Percentiles rank a stretch among this genome's conserved stretches.
phyloP scores from a whole-genome alignment of 2,888 invertebrate genomes.

The Allophyes oxyacanthae region DNA sequence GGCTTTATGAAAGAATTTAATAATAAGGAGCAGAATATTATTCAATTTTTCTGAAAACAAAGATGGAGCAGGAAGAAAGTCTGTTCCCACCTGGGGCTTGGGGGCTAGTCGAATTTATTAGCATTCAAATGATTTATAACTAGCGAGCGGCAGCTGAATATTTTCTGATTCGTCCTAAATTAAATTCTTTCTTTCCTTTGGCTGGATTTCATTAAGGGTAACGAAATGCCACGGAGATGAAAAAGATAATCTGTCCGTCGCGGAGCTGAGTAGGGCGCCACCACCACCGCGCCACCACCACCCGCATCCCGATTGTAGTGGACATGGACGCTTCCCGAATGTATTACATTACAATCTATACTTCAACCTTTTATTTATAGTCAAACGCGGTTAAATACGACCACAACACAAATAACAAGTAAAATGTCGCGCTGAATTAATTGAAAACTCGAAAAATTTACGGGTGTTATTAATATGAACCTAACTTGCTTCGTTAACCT shows the following conservation, averaged over 20 bases:
- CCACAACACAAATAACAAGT: slow-evolving; percentile 11
- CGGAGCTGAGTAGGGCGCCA: slow-evolving; percentile 27
- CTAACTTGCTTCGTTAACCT: slow-evolving; percentile 10
- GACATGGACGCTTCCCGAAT: slow-evolving; percentile 12
- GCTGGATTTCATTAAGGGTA: slow-evolving; percentile 87
- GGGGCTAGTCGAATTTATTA: slow-evolving; percentile 88
- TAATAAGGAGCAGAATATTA: slow-evolving; percentile 86
- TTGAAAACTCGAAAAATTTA: slow-evolving; percentile 7
- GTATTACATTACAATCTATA: slow-evolving; percentile 6
- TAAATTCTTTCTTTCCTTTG: slow-evolving; percentile 89
- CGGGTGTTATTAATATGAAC: slow-evolving; percentile 2
- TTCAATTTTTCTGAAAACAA: slow-evolving; percentile 85
- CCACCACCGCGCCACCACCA: slow-evolving; percentile 14
- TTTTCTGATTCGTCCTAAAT: slow-evolving; percentile 89
- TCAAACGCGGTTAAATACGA: background rate
- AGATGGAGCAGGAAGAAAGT: slow-evolving; percentile 84
- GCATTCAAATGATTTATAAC: slow-evolving; percentile 90
- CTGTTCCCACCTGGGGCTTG: slow-evolving; percentile 84
- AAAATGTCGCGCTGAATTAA: slow-evolving; percentile 7
- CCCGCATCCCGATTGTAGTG: slow-evolving; percentile 35
- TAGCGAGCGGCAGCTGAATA: slow-evolving; percentile 88
- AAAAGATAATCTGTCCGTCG: slow-evolving; percentile 80
- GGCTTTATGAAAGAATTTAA: slow-evolving; percentile 86
- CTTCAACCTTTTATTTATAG: slow-evolving; percentile 10
- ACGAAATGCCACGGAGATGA: slow-evolving; percentile 83